These are phyloP conservation scores for Atta texana DNA, from an alignment of 1,140 invertebrate species.

Conservation along the genomic window DNA sequence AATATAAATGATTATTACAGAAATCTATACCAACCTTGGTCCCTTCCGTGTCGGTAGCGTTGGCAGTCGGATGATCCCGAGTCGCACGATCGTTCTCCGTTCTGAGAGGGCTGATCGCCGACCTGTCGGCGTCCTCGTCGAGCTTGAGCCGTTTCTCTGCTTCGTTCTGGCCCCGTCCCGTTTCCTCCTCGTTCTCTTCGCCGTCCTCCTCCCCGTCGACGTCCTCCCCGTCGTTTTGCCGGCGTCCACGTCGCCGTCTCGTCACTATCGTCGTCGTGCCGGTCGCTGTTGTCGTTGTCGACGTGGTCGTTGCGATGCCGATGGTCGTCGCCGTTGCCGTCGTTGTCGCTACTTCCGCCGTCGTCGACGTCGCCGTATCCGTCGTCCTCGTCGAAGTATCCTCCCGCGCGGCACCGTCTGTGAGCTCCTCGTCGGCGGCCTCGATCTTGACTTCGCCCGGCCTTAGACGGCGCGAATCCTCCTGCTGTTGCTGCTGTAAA, in stretches of 20 bases:
- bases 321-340: conserved; percentile 42
- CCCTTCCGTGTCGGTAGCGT: conserved; percentile 81
- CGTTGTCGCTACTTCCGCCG: conserved; percentile 38
- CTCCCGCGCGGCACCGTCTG: conserved; percentile 70
- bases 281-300: conserved; percentile 78
- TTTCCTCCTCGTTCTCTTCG: conserved; percentile 84
- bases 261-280: conserved; percentile 70
- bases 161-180: conserved; percentile 69
- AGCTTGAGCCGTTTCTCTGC: conserved; percentile 79
- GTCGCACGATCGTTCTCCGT: conserved; percentile 78
- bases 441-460: conserved; percentile 78
- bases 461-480: conserved; percentile 71
- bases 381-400: conserved; percentile 62
- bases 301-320: conserved; percentile 66
- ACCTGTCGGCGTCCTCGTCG: conserved; percentile 74
- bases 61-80: conserved; percentile 77
- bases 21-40: conserved; percentile 79
- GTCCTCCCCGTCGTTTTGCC: conserved; percentile 66
- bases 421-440: conserved; percentile 74
- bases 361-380: conserved; percentile 60
- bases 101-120: conserved; percentile 75
- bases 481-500: conserved; percentile 50
- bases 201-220: conserved; percentile 78
- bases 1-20: background rate
- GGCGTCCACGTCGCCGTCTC: conserved; percentile 65